Conservation (phyloP, 2,113 vertebrate genomes). For the Delphinapterus leucas region DNA sequence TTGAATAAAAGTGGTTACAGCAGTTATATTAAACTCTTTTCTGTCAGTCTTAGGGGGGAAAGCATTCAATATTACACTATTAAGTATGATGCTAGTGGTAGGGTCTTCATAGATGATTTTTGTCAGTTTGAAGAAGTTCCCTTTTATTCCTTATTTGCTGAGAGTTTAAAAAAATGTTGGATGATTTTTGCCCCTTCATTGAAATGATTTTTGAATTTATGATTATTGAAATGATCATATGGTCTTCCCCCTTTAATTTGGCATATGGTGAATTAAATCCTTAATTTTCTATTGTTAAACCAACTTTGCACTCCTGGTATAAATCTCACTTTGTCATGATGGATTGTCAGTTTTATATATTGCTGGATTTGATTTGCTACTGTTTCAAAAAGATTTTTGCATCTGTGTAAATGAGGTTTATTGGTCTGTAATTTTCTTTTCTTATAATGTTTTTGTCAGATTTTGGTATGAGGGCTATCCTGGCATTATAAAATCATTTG, state of each 20-base stretch:
- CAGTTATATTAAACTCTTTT: neutral
- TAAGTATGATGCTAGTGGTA: neutral
- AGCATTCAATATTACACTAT: neutral
- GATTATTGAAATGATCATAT: neutral
- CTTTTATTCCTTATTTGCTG: neutral
- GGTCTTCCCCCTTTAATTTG: neutral
- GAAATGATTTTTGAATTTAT: neutral
- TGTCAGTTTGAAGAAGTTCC: neutral
- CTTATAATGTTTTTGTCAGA: neutral
- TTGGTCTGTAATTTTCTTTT: neutral
- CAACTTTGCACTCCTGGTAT: neutral
- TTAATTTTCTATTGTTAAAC: neutral
- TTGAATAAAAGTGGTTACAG: neutral
- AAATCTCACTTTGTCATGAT: neutral
- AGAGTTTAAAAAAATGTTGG: neutral
- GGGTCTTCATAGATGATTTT: neutral
- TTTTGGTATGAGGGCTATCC: neutral
- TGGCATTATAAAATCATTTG: neutral
- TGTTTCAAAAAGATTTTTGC: slow-evolving; percentile 12
- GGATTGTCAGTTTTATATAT: neutral
- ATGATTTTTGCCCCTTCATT: neutral
- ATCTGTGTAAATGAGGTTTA: neutral
- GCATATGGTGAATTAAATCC: neutral
- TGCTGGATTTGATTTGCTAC: neutral
- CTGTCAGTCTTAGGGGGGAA: neutral